A percentile compares a stretch with the other conserved stretches of the same genome.
Conservation (phyloP, 1,140 invertebrate species). For the Ips nitidus region DNA sequence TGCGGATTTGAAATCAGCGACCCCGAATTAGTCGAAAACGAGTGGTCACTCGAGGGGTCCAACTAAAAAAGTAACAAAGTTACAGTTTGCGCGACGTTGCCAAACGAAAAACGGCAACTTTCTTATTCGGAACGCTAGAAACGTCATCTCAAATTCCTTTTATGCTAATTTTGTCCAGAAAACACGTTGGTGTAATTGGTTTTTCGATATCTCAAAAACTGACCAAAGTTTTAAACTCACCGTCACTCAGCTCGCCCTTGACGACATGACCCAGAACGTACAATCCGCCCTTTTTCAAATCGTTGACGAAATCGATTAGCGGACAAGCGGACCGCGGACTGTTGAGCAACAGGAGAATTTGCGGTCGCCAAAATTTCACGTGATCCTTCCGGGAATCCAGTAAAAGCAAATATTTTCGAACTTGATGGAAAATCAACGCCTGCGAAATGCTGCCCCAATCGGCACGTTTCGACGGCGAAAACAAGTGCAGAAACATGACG, state of each 20-base stretch:
- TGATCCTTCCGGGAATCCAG: constrained; percentile 96
- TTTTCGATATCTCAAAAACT: no score
- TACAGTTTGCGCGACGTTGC: no score
- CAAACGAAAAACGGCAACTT: no score
- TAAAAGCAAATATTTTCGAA: constrained; percentile 94
- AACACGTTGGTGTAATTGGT: no score
- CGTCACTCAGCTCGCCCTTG: constrained; percentile 44
- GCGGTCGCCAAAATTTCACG: constrained; percentile 98
- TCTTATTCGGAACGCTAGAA: no score
- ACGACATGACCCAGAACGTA: constrained; percentile 94
- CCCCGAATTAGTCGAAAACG: no score
- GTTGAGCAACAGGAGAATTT: constrained; percentile 90
- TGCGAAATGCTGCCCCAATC: constrained; percentile 98
- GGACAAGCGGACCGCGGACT: constrained; percentile 89
- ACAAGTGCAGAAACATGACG: constrained; percentile 86
- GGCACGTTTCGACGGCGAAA: constrained; percentile 80
- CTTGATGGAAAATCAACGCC: constrained; percentile 98
- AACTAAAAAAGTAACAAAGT: no score
- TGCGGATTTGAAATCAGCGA: no score
- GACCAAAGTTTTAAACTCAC: no score
- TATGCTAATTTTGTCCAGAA: no score
- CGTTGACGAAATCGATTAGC: constrained; percentile 96
- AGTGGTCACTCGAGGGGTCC: no score
- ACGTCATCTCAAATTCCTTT: no score
- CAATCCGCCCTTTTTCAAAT: constrained; percentile 96